Conservation (phyloP, 2,888 invertebrate species). For the Aleiodes leptofemur region DNA sequence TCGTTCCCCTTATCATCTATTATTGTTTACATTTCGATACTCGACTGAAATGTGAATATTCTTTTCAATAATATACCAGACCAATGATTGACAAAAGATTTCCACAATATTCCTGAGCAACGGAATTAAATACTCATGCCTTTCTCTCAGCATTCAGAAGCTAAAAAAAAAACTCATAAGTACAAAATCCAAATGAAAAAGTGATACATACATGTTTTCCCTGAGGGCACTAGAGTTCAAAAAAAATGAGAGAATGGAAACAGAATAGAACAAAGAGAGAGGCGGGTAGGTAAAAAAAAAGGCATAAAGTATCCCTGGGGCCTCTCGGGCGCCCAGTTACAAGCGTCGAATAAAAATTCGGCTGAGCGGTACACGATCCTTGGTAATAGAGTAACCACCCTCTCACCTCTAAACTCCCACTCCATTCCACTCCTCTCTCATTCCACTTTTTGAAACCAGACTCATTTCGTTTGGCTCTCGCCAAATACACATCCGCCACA, state of each 20-base stretch:
- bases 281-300: not conserved
- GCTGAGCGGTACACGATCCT: slow-evolving; percentile 66
- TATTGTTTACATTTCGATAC: too few species aligned
- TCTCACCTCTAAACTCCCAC: slow-evolving; percentile 44
- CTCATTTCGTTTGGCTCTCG: slow-evolving; percentile 33
- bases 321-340: slow-evolving; percentile 62
- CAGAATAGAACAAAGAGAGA: slow-evolving; percentile 66
- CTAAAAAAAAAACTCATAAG: slow-evolving; percentile 21
- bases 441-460: slow-evolving; percentile 25
- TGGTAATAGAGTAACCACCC: slow-evolving; percentile 62
- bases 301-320: slow-evolving; percentile 60
- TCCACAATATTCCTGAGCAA: not conserved
- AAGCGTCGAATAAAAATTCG: slow-evolving; percentile 69
- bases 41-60: too few species aligned
- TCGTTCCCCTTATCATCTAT: too few species aligned
- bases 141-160: not conserved
- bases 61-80: too few species aligned
- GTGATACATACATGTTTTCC: slow-evolving; percentile 28
- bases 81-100: too few species aligned
- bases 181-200: slow-evolving; percentile 32
- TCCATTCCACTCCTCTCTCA: not conserved
- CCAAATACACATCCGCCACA: slow-evolving; percentile 37
- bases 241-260: slow-evolving; percentile 57
- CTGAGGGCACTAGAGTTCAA: slow-evolving; percentile 39
- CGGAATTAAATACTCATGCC: not conserved